These are phyloP conservation scores for Noctilio leporinus DNA, from an alignment of 2,113 vertebrate species.

Conservation along the genomic window DNA sequence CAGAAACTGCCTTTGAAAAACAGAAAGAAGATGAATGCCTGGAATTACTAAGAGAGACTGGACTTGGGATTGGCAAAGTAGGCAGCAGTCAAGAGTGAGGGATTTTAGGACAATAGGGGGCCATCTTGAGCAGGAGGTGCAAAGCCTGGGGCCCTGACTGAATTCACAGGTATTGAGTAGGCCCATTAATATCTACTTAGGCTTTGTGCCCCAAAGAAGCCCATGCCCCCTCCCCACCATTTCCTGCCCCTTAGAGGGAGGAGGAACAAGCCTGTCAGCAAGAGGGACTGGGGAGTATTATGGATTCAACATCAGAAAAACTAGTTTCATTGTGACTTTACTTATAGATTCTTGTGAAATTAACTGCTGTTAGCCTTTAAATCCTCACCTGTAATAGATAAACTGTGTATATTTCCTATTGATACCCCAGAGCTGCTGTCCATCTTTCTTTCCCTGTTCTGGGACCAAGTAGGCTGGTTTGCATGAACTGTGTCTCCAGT, in stretches of 20 bases:
- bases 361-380: background rate
- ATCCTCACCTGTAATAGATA: background rate
- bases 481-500: rapidly evolving
- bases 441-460: background rate
- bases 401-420: background rate
- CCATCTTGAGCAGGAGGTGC: background rate
- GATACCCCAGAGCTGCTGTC: background rate
- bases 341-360: background rate
- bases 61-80: background rate
- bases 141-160: background rate
- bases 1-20: background rate
- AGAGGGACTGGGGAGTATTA: background rate
- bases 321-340: background rate
- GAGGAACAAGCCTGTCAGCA: background rate
- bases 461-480: background rate
- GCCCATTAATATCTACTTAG: background rate
- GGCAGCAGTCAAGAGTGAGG: background rate
- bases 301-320: background rate
- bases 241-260: background rate
- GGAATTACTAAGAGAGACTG: background rate
- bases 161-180: background rate
- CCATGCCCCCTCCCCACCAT: too few species aligned
- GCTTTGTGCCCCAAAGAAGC: background rate
- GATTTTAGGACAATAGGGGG: background rate
- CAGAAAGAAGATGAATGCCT: background rate